A percentile compares a stretch with the other conserved stretches of the same genome.
Evolutionary conservation across 2,888 invertebrate genomes (phyloP).

Genomic region (Oegoconia quadripuncta): DNA sequence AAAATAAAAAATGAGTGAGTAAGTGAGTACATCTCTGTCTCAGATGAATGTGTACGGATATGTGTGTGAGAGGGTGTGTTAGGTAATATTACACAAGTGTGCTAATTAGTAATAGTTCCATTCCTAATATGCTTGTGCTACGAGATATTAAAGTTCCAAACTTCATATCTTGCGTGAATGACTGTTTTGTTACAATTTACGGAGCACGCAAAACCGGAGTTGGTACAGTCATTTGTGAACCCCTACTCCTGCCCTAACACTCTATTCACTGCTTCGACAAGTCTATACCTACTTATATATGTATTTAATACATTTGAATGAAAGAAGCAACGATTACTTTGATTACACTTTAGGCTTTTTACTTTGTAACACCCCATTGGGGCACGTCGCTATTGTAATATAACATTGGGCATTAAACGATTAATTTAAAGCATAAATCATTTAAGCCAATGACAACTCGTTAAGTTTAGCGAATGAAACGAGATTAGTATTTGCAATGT

Average conservation of each 20-base stretch:
- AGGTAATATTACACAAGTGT: too few relatives aligned
- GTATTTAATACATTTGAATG: constrained; percentile 46
- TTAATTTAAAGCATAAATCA: constrained; percentile 4
- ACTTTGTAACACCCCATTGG: constrained; percentile 36
- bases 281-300: too few relatives aligned
- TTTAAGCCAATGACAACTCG: background rate
- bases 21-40: too few relatives aligned
- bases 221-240: constrained; percentile 36
- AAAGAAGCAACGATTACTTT: constrained; percentile 45
- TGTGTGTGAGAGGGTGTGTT: too few relatives aligned
- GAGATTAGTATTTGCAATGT: background rate
- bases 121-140: too few relatives aligned
- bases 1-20: too few relatives aligned
- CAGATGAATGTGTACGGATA: too few relatives aligned
- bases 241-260: constrained; percentile 28
- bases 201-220: constrained; percentile 27
- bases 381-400: constrained; percentile 33
- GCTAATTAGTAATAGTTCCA: too few relatives aligned
- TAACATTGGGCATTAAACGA: constrained; percentile 10
- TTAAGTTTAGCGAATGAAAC: background rate
- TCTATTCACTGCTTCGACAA: constrained; percentile 36
- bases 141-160: background rate
- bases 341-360: constrained; percentile 45
- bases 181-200: constrained; percentile 18
- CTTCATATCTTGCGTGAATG: background rate